Conservation (phyloP, 2,113 vertebrate species). For the Parus major region DNA sequence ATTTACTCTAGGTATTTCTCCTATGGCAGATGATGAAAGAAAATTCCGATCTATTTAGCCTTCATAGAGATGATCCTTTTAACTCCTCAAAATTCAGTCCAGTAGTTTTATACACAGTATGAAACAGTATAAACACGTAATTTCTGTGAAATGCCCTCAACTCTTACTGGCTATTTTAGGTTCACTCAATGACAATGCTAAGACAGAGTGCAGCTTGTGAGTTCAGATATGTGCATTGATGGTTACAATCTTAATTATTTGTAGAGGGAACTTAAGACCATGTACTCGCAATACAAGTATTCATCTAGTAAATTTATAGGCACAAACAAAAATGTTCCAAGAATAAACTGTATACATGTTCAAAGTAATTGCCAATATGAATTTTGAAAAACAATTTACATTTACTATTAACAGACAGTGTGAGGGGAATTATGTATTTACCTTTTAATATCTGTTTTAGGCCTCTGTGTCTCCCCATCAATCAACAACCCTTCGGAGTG, state of each 20-base stretch:
- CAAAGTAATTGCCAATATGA: neutral
- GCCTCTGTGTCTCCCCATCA: neutral
- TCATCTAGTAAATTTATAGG: neutral
- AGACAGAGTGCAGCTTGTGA: neutral
- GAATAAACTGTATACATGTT: neutral
- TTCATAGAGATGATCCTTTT: neutral
- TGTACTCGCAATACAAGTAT: neutral
- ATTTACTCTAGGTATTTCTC: neutral
- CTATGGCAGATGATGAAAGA: accelerated
- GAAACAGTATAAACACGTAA: neutral
- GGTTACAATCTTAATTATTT: neutral
- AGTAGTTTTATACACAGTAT: neutral
- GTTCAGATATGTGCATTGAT: neutral
- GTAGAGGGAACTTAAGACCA: neutral
- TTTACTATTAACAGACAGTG: neutral
- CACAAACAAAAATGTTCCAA: neutral
- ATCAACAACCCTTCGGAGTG: neutral
- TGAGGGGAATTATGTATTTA: neutral
- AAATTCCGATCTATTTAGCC: neutral
- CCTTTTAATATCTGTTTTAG: neutral
- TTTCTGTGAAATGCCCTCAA: neutral
- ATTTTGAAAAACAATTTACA: neutral
- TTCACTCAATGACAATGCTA: neutral
- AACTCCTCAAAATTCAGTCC: neutral
- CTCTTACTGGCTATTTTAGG: neutral